Percentiles rank a stretch among this genome's conserved stretches.
phyloP scores from a whole-genome alignment of 2,888 invertebrate species.

The Orchesellides sinensis region DNA sequence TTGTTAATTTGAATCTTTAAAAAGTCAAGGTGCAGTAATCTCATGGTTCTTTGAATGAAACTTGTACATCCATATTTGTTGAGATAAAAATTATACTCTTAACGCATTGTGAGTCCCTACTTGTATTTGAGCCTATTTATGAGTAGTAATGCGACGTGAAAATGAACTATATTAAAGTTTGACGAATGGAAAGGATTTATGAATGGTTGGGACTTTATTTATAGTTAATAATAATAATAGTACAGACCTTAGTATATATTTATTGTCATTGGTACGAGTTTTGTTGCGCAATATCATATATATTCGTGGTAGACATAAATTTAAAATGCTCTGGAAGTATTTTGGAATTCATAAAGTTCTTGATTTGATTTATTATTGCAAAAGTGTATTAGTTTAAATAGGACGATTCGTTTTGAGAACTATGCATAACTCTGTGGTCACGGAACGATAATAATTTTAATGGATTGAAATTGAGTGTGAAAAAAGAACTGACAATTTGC shows the following conservation, averaged over 20 bases:
- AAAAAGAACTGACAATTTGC: slow-evolving; percentile 55
- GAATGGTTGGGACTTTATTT: no score
- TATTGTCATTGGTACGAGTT: no score
- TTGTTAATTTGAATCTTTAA: slow-evolving; percentile 17
- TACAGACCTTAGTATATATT: no score
- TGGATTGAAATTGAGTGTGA: slow-evolving; percentile 58
- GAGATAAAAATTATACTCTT: background rate
- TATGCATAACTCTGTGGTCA: background rate
- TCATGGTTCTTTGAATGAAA: background rate
- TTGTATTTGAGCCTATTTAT: background rate
- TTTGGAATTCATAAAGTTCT: no score
- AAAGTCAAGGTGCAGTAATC: background rate
- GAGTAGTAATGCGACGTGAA: background rate
- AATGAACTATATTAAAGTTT: no score
- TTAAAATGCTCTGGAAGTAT: no score
- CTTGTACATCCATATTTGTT: background rate
- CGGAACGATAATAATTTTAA: slow-evolving; percentile 20
- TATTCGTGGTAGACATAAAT: no score
- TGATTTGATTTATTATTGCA: no score
- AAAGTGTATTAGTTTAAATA: no score
- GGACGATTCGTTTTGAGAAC: no score
- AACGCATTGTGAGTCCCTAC: background rate
- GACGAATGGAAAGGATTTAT: background rate
- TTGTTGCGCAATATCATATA: no score
- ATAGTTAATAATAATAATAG: no score